A percentile compares a stretch with the other conserved stretches of the same genome.
Evolutionary conservation across 2,888 invertebrate species (phyloP).

Genomic region (Mythimna ferrago): DNA sequence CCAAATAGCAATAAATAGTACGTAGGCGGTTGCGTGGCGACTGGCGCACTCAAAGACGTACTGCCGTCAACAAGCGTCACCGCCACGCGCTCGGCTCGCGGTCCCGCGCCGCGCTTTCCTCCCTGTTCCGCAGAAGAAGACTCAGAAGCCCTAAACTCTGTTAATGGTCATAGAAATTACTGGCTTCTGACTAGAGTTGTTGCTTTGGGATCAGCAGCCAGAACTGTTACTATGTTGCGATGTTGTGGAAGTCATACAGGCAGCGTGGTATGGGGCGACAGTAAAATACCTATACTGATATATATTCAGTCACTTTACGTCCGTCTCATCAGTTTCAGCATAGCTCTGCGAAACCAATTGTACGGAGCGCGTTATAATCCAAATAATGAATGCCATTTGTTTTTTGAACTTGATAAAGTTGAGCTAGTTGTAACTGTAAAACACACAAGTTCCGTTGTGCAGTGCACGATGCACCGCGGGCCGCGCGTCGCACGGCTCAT

Average conservation of each 20-base stretch:
- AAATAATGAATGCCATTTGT: no score
- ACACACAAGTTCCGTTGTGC: background rate
- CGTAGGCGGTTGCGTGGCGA: background rate
- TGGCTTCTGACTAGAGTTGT: background rate
- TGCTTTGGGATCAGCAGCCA: background rate
- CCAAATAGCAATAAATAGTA: conserved; percentile 14
- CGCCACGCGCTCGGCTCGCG: background rate
- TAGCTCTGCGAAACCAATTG: no score
- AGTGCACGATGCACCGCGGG: background rate
- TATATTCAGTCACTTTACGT: no score
- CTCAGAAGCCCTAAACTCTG: background rate
- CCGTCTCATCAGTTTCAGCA: no score
- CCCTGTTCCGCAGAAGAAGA: no score
- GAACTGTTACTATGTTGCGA: background rate
- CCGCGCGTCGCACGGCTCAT: conserved; percentile 30
- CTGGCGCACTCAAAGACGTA: background rate
- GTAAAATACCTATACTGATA: no score
- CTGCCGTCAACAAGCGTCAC: no score
- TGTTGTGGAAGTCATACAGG: no score
- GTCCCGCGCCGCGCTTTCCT: background rate
- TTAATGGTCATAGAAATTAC: background rate
- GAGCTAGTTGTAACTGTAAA: background rate
- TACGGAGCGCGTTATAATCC: no score
- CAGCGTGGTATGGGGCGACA: no score
- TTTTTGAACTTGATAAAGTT: background rate